Percentiles rank a stretch among this genome's conserved stretches.
phyloP scores from a whole-genome alignment of 2,113 vertebrate species.

The Phainopepla nitens region DNA sequence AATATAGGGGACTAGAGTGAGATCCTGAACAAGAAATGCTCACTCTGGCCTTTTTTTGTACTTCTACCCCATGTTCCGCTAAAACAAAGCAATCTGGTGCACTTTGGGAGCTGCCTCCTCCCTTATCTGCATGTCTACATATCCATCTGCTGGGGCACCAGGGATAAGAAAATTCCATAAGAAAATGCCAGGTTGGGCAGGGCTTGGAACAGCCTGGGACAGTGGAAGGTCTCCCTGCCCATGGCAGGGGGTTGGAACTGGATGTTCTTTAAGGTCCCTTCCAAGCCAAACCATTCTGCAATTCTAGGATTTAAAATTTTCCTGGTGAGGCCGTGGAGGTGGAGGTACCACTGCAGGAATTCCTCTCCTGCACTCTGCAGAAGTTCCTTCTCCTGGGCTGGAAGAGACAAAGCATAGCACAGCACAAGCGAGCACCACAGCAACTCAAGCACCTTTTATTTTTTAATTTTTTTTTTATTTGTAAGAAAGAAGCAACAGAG shows the following conservation, averaged over 20 bases:
- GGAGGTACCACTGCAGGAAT: neutral
- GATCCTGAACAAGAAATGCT: neutral
- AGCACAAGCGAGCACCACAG: neutral
- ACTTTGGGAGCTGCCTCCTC: neutral
- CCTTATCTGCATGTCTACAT: accelerated
- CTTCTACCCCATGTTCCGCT: neutral
- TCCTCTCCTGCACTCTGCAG: neutral
- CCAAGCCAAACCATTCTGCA: neutral
- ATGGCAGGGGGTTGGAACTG: neutral
- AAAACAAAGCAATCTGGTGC: neutral
- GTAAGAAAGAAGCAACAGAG: neutral
- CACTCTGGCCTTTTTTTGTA: neutral
- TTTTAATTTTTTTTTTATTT: neutral
- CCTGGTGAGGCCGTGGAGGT: neutral
- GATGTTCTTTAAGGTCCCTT: neutral
- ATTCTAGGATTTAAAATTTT: neutral
- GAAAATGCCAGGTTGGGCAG: neutral
- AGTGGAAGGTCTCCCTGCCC: neutral
- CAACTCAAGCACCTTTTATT: neutral
- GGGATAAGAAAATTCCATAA: too few relatives aligned
- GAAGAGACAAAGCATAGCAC: neutral
- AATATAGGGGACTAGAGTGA: neutral
- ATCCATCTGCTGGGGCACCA: neutral
- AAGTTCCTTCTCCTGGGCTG: neutral
- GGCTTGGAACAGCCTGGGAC: neutral